Evolutionary conservation across 2,888 invertebrate species (phyloP), one percentile per base, ranked within the genome.

Genomic region (Chrysolina haemoptera): DNA sequence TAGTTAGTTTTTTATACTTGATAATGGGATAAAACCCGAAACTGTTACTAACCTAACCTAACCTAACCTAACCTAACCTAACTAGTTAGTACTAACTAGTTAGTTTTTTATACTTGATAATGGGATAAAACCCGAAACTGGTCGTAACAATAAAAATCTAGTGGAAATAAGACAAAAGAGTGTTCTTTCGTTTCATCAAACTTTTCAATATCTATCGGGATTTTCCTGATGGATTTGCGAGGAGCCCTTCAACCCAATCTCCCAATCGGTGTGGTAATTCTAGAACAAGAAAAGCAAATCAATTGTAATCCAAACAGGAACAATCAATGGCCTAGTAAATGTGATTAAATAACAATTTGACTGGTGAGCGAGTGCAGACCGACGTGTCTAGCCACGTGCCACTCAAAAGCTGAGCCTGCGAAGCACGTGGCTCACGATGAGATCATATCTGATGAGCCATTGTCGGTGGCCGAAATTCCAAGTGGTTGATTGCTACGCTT

Each of bases 371-470:
- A 74, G 72, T 76, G 79, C 76, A 78, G 72, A 68, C 73, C 72
- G 73, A 75, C 75, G 75, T 73, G 79, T 68, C 74, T 50, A 40
- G 74, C 64, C 76, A 76, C 76, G 77, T 76, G 77, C 69, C 73
- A 18, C 16, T 68, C 71, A 73, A 75, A 73, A 72, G 71, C 50
- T 64, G 67, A 46, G 70, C 75, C 71, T 71, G 73, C 67, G 22
- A 41, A 70, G 68, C 82, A 80, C 82, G 82, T 82, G 82, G n/a
- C 78, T 35, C 70, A 71, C 70, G 79, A 77, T 78, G 78, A 79
- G 80, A 82, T 82, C 80, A 81, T 82, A 78, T 77, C 81, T 79
- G 81, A 82, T 80, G 80, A 79, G 69, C 76, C 72, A 82, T 81
- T 82, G 82, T 82, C 71, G 68, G 53, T 65, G 70, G 74, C 53